A percentile compares a stretch with the other conserved stretches of the same genome.
Conservation (phyloP, 2,888 invertebrate genomes). For the Phlogophora meticulosa region DNA sequence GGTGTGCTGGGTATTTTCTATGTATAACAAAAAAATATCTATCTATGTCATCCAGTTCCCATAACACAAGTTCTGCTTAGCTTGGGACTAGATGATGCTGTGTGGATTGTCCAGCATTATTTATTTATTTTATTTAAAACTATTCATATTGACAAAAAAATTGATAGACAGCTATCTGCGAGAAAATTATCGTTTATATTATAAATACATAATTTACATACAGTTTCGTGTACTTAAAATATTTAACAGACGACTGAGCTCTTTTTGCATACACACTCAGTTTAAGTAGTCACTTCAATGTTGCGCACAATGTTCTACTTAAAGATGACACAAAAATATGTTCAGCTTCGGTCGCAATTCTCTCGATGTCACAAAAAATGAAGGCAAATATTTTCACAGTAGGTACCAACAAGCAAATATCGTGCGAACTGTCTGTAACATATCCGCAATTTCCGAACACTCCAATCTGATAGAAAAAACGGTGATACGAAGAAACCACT, state of each 20-base stretch:
- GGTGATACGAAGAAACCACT: conserved; percentile 65
- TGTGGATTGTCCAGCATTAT: no score
- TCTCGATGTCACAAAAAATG: conserved; percentile 57
- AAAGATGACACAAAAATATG: conserved; percentile 40
- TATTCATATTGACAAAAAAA: no score
- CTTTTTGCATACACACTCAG: background rate
- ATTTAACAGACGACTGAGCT: background rate
- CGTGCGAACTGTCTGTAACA: conserved; percentile 65
- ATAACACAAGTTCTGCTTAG: no score
- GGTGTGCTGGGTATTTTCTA: no score
- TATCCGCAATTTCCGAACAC: conserved; percentile 68
- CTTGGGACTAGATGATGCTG: no score
- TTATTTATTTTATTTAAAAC: no score
- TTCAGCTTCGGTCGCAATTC: conserved; percentile 49
- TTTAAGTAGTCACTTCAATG: background rate
- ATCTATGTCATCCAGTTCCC: no score
- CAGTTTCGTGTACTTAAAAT: background rate
- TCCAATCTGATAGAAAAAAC: conserved; percentile 69
- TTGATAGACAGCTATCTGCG: conserved; percentile 41
- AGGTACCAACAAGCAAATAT: conserved; percentile 62
- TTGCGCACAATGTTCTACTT: conserved; percentile 4
- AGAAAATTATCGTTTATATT: conserved; percentile 33
- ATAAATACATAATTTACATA: conserved; percentile 44
- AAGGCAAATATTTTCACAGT: conserved; percentile 59
- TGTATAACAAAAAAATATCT: no score